Base-by-base conservation (phyloP, 2,888 invertebrate genomes). In the Andrena chrysosceles region DNA sequence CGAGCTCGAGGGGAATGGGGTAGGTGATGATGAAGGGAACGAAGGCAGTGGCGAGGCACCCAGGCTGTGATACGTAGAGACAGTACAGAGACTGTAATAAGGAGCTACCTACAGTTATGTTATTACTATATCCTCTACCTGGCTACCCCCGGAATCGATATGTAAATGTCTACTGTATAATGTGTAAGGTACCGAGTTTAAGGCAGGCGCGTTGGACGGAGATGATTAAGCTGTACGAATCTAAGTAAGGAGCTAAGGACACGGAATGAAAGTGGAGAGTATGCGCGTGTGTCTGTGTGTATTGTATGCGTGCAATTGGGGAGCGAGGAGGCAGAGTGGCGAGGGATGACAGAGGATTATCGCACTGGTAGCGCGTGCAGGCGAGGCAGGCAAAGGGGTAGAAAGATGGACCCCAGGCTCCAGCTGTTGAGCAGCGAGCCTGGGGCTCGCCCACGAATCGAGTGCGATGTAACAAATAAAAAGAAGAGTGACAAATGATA, bases 31-130 rank as follows among this genome's bases (percentile, higher is more conserved):
- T 35, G 64, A 74, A 69, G n/a, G 76, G 66, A 73, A 80, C 84
- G 81, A 89, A 90, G 92, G 92, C 93, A 93, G 94, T 93, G 93
- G 93, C 92, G 90, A 92, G 93, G 93, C 93, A 93, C 93, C 92
- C 93, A 93, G 94, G 94, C 94, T 94, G 93, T 94, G 93, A 94
- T 94, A 94, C 90, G 93, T 93, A 94, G 93, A 93, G 92, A 93
- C 93, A 93, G 93, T 93, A 93, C 93, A 93, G 93, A 93, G 91
- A 93, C 92, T 92, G 92, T 93, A 92, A 81, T 92, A 92, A 93
- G 91, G 89, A 91, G 82, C 89, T 90, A 91, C 89, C 90, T 91
- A 89, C 89, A 90, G 89, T 90, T 90, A 90, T 88, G 90, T 90
- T 90, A 88, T 88, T 88, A 89, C 85, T 89, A 90, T 89, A 88